phyloP scores from a whole-genome alignment of 1,140 invertebrate genomes.

The Neotoxoptera formosana region DNA sequence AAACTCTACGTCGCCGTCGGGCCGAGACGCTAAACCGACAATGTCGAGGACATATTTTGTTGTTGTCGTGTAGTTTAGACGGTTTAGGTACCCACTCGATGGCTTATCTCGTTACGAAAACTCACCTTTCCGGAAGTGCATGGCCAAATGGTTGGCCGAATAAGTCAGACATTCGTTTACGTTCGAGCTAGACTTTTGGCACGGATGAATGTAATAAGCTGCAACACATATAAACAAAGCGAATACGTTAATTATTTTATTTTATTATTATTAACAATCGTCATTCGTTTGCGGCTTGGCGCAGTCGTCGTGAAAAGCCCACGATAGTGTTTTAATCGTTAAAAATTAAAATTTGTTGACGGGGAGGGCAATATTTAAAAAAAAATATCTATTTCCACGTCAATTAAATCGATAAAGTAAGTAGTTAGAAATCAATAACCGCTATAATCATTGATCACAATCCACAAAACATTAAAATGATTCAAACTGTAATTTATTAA shows the following conservation, averaged over 20 bases:
- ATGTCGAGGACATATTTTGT: background rate
- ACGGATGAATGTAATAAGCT: constrained; percentile 74
- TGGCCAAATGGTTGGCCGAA: constrained; percentile 75
- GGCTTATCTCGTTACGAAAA: background rate
- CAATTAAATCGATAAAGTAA: background rate
- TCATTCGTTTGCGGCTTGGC: background rate
- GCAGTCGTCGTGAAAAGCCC: too few species aligned
- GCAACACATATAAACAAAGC: constrained; percentile 37
- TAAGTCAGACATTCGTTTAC: constrained; percentile 75
- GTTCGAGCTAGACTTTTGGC: constrained; percentile 72
- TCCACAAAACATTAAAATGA: background rate
- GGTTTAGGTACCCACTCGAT: background rate
- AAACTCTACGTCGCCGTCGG: background rate
- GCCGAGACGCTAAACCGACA: background rate
- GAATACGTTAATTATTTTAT: background rate
- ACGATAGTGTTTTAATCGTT: background rate
- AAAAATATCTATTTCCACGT: background rate
- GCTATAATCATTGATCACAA: background rate
- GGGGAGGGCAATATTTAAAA: background rate
- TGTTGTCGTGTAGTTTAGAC: too few species aligned
- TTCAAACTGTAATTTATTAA: background rate
- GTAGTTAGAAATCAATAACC: too few species aligned
- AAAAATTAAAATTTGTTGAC: background rate
- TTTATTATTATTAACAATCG: background rate
- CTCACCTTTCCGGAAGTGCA: constrained; percentile 70